Evolutionary conservation across 2,797 vertebrate species (phyloP), one percentile per base, ranked within the genome.

Genomic region (Hydrocynus forskahlii): DNA sequence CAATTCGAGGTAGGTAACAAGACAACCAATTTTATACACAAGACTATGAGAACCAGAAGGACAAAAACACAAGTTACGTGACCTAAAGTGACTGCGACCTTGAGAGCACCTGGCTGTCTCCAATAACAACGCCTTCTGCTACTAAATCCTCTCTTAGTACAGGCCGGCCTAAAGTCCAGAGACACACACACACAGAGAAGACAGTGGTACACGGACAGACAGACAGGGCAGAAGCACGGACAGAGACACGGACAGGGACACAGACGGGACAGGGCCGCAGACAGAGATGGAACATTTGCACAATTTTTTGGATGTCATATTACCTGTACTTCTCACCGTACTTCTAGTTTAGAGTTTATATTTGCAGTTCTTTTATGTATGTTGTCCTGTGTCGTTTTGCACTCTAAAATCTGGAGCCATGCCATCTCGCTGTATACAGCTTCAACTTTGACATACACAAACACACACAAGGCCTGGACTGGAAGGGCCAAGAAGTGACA

Each of bases 401-500:
- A 29, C 29, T 29, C 29, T 29, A 29, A 29, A 29, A 29, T 29
- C 29, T 29, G 29, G 29, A 29, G 29, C 29, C 29, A 29, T 3
- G 29, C 29, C 29, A 29, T 1, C 29, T 29, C 29, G 3, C 29
- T 29, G 29, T 29, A 29, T 1, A 29, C 29, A 29, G 29, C 29
- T 29, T 29, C 3, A 1, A 29, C 29, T 29, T 29, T 29, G 29
- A 29, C 29, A 29, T 29, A 29, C 29, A 29, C 1, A 29, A 29
- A 29, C 29, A 29, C 29, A 29, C 29, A 29, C 29, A 29, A n/a
- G 29, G 16, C 4, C 75, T 10, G 8, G 63, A 19, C 29, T 21
- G 52, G 70, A 60, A 78, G 45, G 54, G 45, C 55, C 13, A 14
- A 62, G 45, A 9, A 57, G 64, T 69, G 79, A 77, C 76, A 72